phyloP scores from a whole-genome alignment of 2,113 vertebrate genomes.

The Axis porcinus region DNA sequence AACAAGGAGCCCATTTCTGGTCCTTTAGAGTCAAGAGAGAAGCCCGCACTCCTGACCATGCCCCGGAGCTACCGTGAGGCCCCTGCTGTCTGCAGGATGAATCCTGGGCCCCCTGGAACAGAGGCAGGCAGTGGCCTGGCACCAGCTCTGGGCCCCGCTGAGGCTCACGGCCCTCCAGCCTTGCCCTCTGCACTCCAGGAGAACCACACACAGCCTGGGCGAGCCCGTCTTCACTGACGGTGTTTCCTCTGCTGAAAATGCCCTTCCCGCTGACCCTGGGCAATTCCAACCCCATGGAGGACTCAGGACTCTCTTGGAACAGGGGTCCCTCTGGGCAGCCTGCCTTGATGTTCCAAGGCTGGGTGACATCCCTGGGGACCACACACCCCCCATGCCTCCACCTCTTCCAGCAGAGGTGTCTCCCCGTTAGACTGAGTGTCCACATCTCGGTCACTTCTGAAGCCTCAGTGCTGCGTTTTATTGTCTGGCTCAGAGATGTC shows the following conservation, averaged over 20 bases:
- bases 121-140: not conserved
- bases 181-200: fast-evolving
- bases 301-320: no score
- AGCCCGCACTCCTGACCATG: fast-evolving
- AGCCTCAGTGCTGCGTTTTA: fast-evolving
- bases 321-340: not conserved
- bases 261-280: fast-evolving
- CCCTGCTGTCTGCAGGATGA: not conserved
- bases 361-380: no score
- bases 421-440: no score
- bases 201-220: fast-evolving
- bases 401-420: not conserved
- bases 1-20: not conserved
- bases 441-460: fast-evolving
- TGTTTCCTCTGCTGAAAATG: not conserved
- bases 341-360: no score
- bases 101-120: fast-evolving
- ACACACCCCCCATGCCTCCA: fast-evolving
- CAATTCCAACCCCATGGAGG: fast-evolving
- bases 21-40: no score
- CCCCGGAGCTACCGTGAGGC: fast-evolving
- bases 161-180: fast-evolving
- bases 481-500: fast-evolving
- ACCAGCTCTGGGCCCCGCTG: fast-evolving
- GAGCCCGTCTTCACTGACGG: fast-evolving